Conservation (phyloP, 2,113 vertebrate genomes). For the Microtus oregoni region DNA sequence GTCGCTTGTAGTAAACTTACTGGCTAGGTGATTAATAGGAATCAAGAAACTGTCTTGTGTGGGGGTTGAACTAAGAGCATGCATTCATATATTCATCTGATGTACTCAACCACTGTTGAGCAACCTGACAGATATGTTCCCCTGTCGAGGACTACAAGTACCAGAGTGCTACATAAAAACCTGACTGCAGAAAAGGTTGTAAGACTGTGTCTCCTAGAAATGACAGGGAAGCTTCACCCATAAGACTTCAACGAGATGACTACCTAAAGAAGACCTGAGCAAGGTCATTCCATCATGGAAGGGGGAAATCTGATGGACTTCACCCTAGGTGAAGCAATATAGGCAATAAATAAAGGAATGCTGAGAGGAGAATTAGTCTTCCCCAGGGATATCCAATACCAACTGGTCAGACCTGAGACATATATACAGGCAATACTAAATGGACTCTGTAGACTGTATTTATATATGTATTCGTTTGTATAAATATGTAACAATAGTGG, state of each 20-base stretch:
- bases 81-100: neutral
- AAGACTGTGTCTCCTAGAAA: neutral
- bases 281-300: neutral
- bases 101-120: neutral
- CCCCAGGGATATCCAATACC: neutral
- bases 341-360: neutral
- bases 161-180: neutral
- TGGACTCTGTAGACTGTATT: neutral
- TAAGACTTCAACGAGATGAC: neutral
- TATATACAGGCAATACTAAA: neutral
- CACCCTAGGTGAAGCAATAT: neutral
- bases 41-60: conserved; percentile 30
- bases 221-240: neutral
- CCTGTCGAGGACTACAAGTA: neutral
- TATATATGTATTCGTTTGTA: neutral
- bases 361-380: neutral
- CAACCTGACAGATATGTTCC: neutral
- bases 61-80: conserved; percentile 26
- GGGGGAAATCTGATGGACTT: neutral
- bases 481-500: neutral
- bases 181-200: neutral
- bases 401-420: neutral
- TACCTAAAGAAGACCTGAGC: neutral
- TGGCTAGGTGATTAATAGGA: conserved; percentile 45
- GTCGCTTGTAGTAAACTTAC: neutral